Evolutionary conservation across 2,888 invertebrate species (phyloP).

Genomic region (Koerneria pararmatus): DNA sequence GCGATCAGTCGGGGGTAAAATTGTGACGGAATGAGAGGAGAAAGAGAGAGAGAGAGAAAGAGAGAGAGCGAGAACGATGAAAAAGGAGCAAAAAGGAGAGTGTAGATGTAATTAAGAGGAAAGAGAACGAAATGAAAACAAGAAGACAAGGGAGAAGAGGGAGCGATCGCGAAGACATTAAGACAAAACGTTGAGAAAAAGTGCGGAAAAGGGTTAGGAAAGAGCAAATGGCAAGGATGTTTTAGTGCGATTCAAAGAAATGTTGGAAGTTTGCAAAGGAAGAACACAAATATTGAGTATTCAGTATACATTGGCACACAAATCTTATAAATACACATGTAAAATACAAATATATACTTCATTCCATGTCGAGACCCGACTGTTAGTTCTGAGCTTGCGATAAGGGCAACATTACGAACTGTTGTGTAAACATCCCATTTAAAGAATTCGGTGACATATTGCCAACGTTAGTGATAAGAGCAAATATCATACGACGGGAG

Average conservation of each 20-base stretch:
- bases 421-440: background rate
- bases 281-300: too few relatives aligned
- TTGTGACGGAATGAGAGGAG: constrained; percentile 1
- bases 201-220: background rate
- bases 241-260: background rate
- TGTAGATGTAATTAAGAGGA: too few relatives aligned
- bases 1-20: constrained; percentile 1
- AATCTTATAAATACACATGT: too few relatives aligned
- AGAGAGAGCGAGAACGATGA: constrained; percentile 6
- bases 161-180: background rate
- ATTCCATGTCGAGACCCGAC: too few relatives aligned
- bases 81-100: too few relatives aligned
- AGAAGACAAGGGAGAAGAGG: background rate
- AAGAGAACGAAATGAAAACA: background rate
- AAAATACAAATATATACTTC: too few relatives aligned
- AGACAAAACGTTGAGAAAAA: background rate
- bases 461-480: background rate
- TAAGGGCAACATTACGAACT: background rate
- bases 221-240: background rate
- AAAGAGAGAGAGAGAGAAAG: background rate
- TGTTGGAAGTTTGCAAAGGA: background rate
- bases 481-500: background rate
- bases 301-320: too few relatives aligned
- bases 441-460: too few relatives aligned
- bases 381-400: too few relatives aligned